phyloP scores from a whole-genome alignment of 2,113 vertebrate genomes.

The Baryphthengus martii region DNA sequence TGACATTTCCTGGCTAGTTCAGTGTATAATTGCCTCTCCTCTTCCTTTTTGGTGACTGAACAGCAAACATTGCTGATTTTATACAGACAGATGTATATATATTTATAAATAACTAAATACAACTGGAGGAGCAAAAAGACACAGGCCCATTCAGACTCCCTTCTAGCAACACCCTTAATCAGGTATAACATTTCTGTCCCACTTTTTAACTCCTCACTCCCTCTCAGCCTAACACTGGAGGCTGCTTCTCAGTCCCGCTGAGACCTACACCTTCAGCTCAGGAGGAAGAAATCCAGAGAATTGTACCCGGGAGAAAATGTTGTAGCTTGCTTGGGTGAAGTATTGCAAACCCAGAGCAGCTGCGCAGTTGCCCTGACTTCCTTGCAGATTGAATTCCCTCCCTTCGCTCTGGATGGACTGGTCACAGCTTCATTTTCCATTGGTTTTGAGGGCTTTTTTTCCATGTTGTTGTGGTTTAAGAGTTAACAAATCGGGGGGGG shows the following conservation, averaged over 20 bases:
- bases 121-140: not conserved
- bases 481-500: no score
- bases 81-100: no score
- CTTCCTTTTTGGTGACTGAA: not conserved
- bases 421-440: not conserved
- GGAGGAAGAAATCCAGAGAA: not conserved
- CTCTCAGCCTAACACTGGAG: not conserved
- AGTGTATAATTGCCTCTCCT: not conserved
- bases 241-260: not conserved
- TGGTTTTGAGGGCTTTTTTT: not conserved
- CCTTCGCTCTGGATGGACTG: not conserved
- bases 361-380: not conserved
- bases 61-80: not conserved
- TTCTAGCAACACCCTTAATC: not conserved
- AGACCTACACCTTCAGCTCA: not conserved
- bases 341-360: not conserved
- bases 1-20: conserved; percentile 1
- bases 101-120: not conserved
- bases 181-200: not conserved
- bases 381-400: not conserved
- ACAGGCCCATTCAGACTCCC: not conserved
- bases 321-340: not conserved
- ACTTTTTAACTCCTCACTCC: not conserved
- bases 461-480: no score
- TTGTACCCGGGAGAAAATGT: not conserved